These are phyloP conservation scores for Cettia cetti DNA, from an alignment of 2,113 vertebrate species.

Conservation along the genomic window DNA sequence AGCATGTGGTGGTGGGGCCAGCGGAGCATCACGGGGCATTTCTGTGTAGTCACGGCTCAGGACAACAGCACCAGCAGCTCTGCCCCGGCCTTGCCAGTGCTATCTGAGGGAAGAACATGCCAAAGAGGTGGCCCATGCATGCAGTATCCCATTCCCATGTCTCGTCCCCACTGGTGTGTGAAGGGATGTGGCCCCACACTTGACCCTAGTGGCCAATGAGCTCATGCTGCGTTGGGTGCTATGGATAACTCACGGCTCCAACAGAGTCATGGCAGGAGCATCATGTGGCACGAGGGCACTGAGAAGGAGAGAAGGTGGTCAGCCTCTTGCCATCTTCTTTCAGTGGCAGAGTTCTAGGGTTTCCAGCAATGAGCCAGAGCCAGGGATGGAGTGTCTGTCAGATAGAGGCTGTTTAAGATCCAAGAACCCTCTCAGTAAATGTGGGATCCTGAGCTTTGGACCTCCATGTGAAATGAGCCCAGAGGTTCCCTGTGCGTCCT, in stretches of 20 bases:
- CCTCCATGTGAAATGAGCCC: not conserved
- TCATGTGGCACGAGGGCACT: rapidly evolving
- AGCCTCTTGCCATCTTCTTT: not conserved
- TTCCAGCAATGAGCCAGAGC: not conserved
- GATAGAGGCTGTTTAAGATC: not conserved
- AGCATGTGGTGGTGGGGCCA: rapidly evolving
- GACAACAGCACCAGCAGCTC: rapidly evolving
- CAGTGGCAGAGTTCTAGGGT: not conserved
- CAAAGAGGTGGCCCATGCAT: rapidly evolving
- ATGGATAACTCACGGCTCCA: not conserved
- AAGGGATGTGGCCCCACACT: rapidly evolving
- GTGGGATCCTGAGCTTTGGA: not conserved
- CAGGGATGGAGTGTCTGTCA: not conserved
- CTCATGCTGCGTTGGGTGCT: rapidly evolving
- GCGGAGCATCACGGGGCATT: not conserved
- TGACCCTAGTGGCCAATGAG: rapidly evolving
- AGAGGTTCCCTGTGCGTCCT: not conserved
- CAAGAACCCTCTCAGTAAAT: not conserved
- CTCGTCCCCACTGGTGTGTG: rapidly evolving
- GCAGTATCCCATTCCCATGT: not conserved
- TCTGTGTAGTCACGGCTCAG: rapidly evolving
- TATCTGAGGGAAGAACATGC: rapidly evolving
- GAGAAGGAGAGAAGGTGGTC: not conserved
- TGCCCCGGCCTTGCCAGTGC: not conserved
- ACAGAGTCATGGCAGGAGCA: not conserved